Base-by-base conservation (phyloP, 2,113 vertebrate genomes). In the Pelobates fuscus region DNA sequence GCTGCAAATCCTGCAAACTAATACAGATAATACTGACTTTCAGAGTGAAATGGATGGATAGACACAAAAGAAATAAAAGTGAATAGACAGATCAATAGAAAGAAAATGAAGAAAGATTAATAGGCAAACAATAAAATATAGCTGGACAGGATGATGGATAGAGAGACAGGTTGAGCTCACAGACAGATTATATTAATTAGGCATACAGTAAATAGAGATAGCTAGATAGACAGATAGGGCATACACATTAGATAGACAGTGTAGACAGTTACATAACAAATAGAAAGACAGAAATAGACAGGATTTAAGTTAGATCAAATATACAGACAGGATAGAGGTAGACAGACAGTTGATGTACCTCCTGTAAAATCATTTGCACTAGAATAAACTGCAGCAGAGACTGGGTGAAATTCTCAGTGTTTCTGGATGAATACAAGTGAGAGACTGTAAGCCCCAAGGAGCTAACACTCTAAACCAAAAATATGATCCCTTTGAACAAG, bases 181-280 rank as follows among this genome's bases (percentile, higher is more conserved):
- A 18, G 58, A 30, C 58, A 63, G 60, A 17, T 63, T 63, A 63
- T 2, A 63, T 37, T 32, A 63, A 63, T 63, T 63, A 63, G 60
- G 30, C 29, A 32, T 63, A 32, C 30, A 32, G 30, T 10, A 37
- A 32, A 63, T 63, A 63, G 29, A 24, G 60, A 20, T 18, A 21
- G 29, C 17, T 63, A 37, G 29, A 63, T 37, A 49, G 17, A 49
- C 44, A 63, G 55, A 23, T 17, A 32, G 30, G 18, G 30, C 29
- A 63, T 27, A 30, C 18, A 63, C 26, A 63, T 63, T 63, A 63
- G 17, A 37, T 25, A 60, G 24, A 17, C 60, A 63, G 29, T 10
- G 12, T 57, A 57, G 23, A 63, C 27, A 60, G 58, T n/a, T n/a
- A n/a, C n/a, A 60, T 61, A 8, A 63, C 17, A 20, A 32, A 15